Evolutionary conservation across 2,888 invertebrate species (phyloP).

Genomic region (Metopia argyrocephala): DNA sequence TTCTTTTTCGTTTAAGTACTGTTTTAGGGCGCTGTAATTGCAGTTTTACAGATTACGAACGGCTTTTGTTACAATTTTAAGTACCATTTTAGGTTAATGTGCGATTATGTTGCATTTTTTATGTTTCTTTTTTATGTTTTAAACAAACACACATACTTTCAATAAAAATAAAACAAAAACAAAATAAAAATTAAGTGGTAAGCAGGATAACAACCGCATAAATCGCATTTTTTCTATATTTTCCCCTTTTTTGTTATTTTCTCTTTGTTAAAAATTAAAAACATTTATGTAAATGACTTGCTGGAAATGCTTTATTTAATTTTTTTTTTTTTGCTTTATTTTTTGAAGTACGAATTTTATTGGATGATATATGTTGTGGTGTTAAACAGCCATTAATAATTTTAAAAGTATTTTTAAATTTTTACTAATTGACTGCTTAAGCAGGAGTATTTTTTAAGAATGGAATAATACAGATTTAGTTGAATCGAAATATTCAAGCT

Average conservation of each 20-base stretch:
- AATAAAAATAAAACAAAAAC: slow-evolving; percentile 1
- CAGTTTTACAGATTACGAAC: slow-evolving; percentile 63
- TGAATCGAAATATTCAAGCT: too few species aligned
- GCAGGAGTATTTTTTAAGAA: neutral
- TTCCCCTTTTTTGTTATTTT: neutral
- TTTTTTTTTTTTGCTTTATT: too few species aligned
- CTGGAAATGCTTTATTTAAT: too few species aligned
- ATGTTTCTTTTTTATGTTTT: neutral
- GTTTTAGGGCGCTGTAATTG: slow-evolving; percentile 58
- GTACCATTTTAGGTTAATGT: slow-evolving; percentile 59
- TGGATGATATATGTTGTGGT: too few species aligned
- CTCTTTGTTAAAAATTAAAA: neutral
- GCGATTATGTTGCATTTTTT: slow-evolving; percentile 54
- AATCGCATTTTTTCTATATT: slow-evolving; percentile 2
- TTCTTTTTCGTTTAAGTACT: neutral
- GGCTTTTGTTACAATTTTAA: slow-evolving; percentile 56
- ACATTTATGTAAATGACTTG: slow-evolving; percentile 26
- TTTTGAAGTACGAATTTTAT: too few species aligned
- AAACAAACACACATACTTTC: neutral
- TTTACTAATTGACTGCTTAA: slow-evolving; percentile 36
- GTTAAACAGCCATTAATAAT: slow-evolving; percentile 15
- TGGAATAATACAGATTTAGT: too few species aligned
- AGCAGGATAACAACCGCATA: neutral
- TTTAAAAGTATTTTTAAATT: slow-evolving; percentile 2
- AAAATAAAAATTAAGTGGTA: neutral